Conservation (phyloP, 2,113 vertebrate species). For the Tenrec ecaudatus region DNA sequence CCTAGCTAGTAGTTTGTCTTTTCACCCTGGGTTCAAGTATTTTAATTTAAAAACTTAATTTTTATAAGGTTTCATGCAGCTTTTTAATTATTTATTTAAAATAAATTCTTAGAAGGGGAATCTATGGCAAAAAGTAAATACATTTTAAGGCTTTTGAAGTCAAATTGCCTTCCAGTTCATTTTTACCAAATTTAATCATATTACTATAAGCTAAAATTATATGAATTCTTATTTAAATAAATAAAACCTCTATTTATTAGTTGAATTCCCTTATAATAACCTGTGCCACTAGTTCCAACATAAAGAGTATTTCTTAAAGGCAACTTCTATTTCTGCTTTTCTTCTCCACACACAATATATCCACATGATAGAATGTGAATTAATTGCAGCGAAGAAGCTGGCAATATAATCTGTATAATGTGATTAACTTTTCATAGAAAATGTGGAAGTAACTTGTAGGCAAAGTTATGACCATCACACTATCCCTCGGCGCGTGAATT, state of each 20-base stretch:
- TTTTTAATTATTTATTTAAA: constrained; percentile 25
- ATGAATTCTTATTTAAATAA: constrained; percentile 21
- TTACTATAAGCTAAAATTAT: background rate
- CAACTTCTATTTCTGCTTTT: constrained; percentile 53
- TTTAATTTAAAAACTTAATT: background rate
- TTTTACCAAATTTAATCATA: background rate
- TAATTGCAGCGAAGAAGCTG: constrained; percentile 18
- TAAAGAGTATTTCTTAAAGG: constrained; percentile 3
- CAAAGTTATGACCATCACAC: background rate
- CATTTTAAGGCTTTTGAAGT: constrained; percentile 13
- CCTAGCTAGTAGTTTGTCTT: background rate
- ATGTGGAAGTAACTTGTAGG: constrained; percentile 48
- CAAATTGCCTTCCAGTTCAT: constrained; percentile 6
- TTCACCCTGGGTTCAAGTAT: background rate
- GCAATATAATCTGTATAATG: constrained; percentile 26
- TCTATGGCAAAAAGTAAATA: background rate
- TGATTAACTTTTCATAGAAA: constrained; percentile 60
- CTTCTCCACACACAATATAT: constrained; percentile 8
- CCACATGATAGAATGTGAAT: background rate
- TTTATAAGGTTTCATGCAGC: background rate
- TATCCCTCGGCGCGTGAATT: constrained; percentile 25
- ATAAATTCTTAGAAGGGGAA: background rate
- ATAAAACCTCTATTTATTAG: background rate
- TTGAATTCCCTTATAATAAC: background rate
- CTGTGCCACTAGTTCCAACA: background rate